A percentile compares a stretch with the other conserved stretches of the same genome.
Conservation (phyloP, 2,797 vertebrate genomes). For the Myotis vivesi region DNA sequence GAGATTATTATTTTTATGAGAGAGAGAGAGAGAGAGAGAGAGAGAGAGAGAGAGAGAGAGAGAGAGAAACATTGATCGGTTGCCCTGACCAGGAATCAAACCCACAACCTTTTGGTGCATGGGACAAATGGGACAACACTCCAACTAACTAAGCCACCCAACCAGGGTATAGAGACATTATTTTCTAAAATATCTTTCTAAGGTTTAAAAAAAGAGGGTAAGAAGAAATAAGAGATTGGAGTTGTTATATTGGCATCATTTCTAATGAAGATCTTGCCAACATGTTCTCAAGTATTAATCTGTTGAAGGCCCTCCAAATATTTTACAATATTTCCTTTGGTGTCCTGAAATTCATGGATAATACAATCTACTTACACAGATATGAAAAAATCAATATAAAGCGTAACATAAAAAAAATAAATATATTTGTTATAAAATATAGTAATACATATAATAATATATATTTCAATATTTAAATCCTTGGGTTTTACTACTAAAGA, state of each 20-base stretch:
- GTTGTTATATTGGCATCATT: not conserved
- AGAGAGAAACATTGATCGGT: not conserved
- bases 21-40: not conserved
- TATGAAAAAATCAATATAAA: not conserved
- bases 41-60: not conserved
- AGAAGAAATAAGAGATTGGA: not conserved
- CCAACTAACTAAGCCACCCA: not conserved
- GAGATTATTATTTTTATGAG: not conserved
- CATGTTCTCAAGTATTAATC: not conserved
- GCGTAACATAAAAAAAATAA: not conserved
- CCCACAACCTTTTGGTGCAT: not conserved
- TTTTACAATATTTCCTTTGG: not conserved
- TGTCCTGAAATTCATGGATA: not conserved
- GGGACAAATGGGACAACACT: not conserved
- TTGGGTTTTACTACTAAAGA: not conserved
- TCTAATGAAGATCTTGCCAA: not conserved
- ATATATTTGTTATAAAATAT: slow-evolving; percentile 9
- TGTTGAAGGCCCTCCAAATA: not conserved
- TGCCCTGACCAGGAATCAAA: not conserved
- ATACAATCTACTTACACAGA: not conserved
- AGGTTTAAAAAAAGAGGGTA: not conserved
- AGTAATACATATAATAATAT: not conserved
- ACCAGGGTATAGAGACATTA: not conserved
- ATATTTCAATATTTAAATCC: slow-evolving; percentile 14
- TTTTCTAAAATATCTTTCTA: slow-evolving; percentile 4